Base-by-base conservation (phyloP, 1,140 invertebrate genomes). In the Drosophila asahinai region DNA sequence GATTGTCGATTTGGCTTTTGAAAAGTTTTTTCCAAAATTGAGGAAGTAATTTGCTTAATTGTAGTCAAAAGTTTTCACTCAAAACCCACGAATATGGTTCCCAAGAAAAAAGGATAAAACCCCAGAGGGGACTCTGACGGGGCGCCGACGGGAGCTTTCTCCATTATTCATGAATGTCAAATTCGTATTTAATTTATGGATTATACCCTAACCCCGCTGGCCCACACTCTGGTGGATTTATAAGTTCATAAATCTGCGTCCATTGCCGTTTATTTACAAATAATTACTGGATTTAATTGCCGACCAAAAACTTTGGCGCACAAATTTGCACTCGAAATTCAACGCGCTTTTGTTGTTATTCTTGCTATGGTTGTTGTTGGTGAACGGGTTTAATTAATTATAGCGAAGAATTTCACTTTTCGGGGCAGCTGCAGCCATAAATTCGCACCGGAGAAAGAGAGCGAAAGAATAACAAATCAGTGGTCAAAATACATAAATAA, bases 371-470 rank as follows among this genome's bases (percentile, higher is more conserved):
- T 14, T 66, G 49, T 67, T 77, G 55, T 77, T 58, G 64, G 63
- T 42, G 51, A 78, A 70, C 43, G 64, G 22, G 71, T 64, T 75
- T 55, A 75, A 75, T 75, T 75, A 75, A 75, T 75, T 75, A 64
- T 64, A 19, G 72, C 49, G 42, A 55, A 64, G 71, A 75, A 75
- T 64, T 75, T 74, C 58, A 63, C 73, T 77, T 57, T 70, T 84
- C 84, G 83, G 62, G 81, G 84, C 84, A 89, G 66, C 84, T 78
- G 81, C 66, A 84, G 66, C 67, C 73, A 87, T 87, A 81, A 87
- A 87, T 87, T 83, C 47, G 51, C 65, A 67, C 43, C 58, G 59
- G 38, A 60, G 63, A 83, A 63, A 54, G 38, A 58, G 51, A 17
- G 27, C 38, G 51, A 71, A 51, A 47, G 2, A 58, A 73, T 40